These are phyloP conservation scores for Notamacropus eugenii DNA, from an alignment of 2,797 vertebrate species.

Conservation along the genomic window DNA sequence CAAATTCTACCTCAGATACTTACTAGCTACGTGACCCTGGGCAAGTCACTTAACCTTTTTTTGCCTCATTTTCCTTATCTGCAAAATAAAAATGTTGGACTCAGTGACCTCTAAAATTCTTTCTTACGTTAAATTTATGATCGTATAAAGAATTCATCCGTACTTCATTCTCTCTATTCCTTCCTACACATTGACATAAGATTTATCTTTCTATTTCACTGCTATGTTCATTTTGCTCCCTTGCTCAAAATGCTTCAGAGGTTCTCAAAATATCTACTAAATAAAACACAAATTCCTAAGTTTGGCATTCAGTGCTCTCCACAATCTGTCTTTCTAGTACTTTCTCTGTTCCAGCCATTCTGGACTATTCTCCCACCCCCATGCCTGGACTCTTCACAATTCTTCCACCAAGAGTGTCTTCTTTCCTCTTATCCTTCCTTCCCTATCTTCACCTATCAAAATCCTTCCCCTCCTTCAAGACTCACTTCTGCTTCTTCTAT, in stretches of 20 bases:
- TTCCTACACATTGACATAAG: background rate
- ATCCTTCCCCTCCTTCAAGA: background rate
- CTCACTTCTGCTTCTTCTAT: background rate
- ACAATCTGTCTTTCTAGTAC: background rate
- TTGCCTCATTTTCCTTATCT: background rate
- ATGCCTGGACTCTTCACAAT: background rate
- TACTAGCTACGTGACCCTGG: background rate
- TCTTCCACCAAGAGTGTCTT: conserved; percentile 19
- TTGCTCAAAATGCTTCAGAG: background rate
- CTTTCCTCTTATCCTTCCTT: background rate
- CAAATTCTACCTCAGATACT: background rate
- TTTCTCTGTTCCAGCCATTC: background rate
- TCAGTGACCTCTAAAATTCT: background rate
- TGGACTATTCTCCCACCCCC: background rate
- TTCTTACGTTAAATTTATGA: background rate
- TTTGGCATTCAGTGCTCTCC: background rate
- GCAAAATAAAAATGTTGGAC: background rate
- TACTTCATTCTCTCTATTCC: background rate
- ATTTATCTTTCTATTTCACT: background rate
- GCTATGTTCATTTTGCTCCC: background rate
- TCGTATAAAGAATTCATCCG: background rate
- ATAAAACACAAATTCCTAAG: background rate
- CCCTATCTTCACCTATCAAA: conserved; percentile 14
- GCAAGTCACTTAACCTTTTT: background rate
- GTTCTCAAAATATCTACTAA: background rate